Conservation (phyloP, 2,888 invertebrate species). For the Ormyrus thymus region DNA sequence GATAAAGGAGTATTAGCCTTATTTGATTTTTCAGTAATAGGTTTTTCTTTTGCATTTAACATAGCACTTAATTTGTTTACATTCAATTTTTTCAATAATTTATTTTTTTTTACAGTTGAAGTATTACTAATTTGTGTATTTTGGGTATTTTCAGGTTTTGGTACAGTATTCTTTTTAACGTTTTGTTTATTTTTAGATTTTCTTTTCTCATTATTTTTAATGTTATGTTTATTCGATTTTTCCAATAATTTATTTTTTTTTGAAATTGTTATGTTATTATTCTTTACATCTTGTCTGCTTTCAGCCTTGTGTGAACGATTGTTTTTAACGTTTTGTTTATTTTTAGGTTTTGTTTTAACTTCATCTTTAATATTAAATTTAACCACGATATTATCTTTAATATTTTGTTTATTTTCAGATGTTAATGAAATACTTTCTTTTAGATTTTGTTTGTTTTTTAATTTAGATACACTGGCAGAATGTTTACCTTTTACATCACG, state of each 20-base stretch:
- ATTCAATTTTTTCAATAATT: slow-evolving; percentile 57
- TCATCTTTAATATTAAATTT: slow-evolving; percentile 26
- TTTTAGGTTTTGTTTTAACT: slow-evolving; percentile 21
- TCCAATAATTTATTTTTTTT: slow-evolving; percentile 29
- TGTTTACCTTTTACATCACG: slow-evolving; percentile 18
- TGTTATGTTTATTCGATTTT: slow-evolving; percentile 32
- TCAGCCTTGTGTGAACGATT: not conserved
- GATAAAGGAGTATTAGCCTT: slow-evolving; percentile 59
- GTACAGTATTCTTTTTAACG: not conserved
- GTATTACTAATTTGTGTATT: not conserved
- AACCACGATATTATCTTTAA: slow-evolving; percentile 24
- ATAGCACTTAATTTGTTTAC: slow-evolving; percentile 63
- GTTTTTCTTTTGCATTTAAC: slow-evolving; percentile 60
- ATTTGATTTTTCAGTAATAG: slow-evolving; percentile 56
- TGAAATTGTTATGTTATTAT: not conserved
- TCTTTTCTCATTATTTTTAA: slow-evolving; percentile 19
- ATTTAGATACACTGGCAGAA: slow-evolving; percentile 10
- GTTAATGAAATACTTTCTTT: slow-evolving; percentile 2
- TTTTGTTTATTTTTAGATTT: slow-evolving; percentile 33
- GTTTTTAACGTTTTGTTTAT: slow-evolving; percentile 24
- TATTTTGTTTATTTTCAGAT: slow-evolving; percentile 39
- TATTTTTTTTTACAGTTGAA: slow-evolving; percentile 3
- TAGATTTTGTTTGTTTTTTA: slow-evolving; percentile 45
- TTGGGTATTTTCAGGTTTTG: not conserved
- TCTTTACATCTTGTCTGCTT: not conserved